Evolutionary conservation across 2,113 vertebrate species (phyloP), one percentile per base, ranked within the genome.

Genomic region (Acanthisitta chloris): DNA sequence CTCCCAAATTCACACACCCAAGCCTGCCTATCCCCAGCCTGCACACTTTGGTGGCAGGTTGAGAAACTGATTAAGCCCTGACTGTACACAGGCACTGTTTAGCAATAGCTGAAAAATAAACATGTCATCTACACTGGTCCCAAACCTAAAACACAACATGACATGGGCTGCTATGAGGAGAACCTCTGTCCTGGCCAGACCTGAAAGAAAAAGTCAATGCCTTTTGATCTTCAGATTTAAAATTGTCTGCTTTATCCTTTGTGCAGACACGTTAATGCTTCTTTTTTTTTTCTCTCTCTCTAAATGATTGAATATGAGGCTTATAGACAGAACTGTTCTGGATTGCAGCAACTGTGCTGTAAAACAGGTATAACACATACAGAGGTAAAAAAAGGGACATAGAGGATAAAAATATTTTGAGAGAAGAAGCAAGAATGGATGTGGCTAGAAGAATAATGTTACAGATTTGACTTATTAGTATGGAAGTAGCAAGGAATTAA

Each of bases 81-180:
- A 24, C 62, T 8, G 10, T 29, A 8, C n/a, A 14, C 20, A 31
- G 8, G 26, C 34, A 23, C 7, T 76, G 17, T 43, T 66, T 6
- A 43, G 36, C 42, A 51, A 6, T 11, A 61, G n/a, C 23, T 29
- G 12, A 36, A 72, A 33, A 12, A 34, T 25, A 0, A 11, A 4
- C 24, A 10, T 0, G 0, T 74, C 38, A 33, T 14, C 36, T 13
- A 16, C 8, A 6, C 29, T 49, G 45, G 3, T 66, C 28, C 33
- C 34, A 86, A 49, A 54, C 20, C 29, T 65, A 36, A 65, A 76
- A 31, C 0, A 2, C 57, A 77, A 40, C 20, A 66, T 23, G 11
- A 3, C 9, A 33, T 0, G 0, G 25, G 31, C 29, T 52, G 7
- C 58, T 51, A 2, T 72, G 77, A 38, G 36, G 8, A 73, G 12